Conservation (phyloP, 1,140 invertebrate genomes). For the Aphelinus atriplicis region DNA sequence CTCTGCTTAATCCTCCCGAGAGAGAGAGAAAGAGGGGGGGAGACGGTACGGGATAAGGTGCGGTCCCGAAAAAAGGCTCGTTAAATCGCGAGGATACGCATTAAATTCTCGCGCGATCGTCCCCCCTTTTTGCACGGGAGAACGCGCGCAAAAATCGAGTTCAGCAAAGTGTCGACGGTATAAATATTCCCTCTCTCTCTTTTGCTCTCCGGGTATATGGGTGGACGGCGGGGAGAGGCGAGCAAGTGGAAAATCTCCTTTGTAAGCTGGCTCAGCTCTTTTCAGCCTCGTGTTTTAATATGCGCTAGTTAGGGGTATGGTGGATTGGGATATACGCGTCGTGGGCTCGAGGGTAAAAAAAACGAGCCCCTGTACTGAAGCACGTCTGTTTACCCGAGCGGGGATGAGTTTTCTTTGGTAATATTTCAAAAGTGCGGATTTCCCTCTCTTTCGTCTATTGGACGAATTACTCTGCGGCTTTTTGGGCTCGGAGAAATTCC, state of each 20-base stretch:
- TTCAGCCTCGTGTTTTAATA: slow-evolving; percentile 58
- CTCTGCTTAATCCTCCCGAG: slow-evolving; percentile 10
- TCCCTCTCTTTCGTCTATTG: too few relatives aligned
- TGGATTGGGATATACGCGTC: too few relatives aligned
- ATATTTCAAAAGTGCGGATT: too few relatives aligned
- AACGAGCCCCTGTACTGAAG: too few relatives aligned
- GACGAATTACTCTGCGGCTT: too few relatives aligned
- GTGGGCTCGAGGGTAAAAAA: background rate
- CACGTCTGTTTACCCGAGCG: too few relatives aligned
- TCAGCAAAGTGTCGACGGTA: slow-evolving; percentile 37
- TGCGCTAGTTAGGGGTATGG: slow-evolving; percentile 44
- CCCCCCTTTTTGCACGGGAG: slow-evolving; percentile 1
- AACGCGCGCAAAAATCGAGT: slow-evolving; percentile 32
- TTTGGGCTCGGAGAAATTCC: too few relatives aligned
- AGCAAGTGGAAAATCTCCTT: slow-evolving; percentile 58
- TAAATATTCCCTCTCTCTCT: slow-evolving; percentile 26
- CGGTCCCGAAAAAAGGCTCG: background rate
- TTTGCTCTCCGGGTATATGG: too few relatives aligned
- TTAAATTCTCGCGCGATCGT: slow-evolving; percentile 28
- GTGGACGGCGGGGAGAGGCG: background rate
- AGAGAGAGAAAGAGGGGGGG: background rate
- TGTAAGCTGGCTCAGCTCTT: slow-evolving; percentile 55
- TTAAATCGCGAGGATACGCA: slow-evolving; percentile 27
- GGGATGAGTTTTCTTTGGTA: too few relatives aligned
- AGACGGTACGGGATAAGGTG: background rate